Evolutionary conservation across 2,113 vertebrate species (phyloP).

Genomic region (Sturnus vulgaris): DNA sequence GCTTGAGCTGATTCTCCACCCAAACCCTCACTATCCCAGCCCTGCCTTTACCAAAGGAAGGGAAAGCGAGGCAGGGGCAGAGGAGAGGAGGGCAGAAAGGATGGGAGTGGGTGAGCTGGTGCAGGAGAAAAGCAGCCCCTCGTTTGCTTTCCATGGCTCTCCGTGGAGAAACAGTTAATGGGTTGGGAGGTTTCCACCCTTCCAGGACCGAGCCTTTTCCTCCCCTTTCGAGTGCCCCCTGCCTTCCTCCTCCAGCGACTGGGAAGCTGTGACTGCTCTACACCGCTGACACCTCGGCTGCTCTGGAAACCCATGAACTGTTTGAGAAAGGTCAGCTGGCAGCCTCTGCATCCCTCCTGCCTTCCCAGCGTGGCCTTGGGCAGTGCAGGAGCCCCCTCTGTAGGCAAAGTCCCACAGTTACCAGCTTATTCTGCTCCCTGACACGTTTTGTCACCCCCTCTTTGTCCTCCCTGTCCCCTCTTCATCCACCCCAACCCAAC

Average conservation of each 20-base stretch:
- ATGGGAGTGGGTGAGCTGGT: not conserved
- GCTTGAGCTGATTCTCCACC: not conserved
- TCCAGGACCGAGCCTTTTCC: constrained; percentile 47
- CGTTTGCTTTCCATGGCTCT: not conserved
- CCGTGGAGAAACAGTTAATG: not conserved
- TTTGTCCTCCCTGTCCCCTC: not conserved
- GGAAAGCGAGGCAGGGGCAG: not conserved
- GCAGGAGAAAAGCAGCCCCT: not conserved
- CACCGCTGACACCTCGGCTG: constrained; percentile 79
- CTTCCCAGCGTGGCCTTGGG: not conserved
- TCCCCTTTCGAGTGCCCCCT: constrained; percentile 78
- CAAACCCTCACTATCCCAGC: not conserved
- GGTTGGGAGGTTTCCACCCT: constrained; percentile 29
- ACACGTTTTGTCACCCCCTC: not conserved
- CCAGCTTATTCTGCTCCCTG: not conserved
- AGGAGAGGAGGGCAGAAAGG: not conserved
- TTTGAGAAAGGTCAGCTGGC: constrained; percentile 83
- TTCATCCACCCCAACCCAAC: not conserved
- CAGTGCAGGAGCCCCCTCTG: constrained; percentile 76
- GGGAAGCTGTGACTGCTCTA: constrained; percentile 73
- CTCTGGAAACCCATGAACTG: constrained; percentile 79
- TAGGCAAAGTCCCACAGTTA: constrained; percentile 36
- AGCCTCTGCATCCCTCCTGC: constrained; percentile 19
- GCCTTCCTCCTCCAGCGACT: constrained; percentile 67
- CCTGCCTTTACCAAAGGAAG: not conserved